Evolutionary conservation across 1,140 invertebrate species (phyloP).

Genomic region (Drosophila pseudoananassae): DNA sequence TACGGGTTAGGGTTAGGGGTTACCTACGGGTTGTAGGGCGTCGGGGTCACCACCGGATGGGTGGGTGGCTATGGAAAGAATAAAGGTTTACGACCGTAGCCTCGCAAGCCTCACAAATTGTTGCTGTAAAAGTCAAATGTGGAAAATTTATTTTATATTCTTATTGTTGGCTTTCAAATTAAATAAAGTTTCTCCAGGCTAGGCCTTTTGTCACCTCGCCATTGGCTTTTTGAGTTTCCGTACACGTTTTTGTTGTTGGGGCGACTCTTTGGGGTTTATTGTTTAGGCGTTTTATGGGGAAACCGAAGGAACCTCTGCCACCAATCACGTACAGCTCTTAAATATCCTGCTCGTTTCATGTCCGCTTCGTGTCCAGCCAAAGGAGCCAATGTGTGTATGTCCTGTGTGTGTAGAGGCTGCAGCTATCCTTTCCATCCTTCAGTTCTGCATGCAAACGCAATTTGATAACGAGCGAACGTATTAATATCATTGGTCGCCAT

Average conservation of each 20-base stretch:
- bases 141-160: conserved; percentile 76
- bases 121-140: conserved; percentile 80
- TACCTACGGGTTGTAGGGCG: not conserved
- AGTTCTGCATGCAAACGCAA: conserved; percentile 81
- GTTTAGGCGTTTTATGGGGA: conserved; percentile 67
- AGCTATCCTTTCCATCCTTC: conserved; percentile 45
- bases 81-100: conserved; percentile 65
- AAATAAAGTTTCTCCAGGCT: conserved; percentile 66
- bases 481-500: conserved; percentile 82
- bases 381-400: not conserved
- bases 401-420: not conserved
- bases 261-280: conserved; percentile 47
- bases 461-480: conserved; percentile 84
- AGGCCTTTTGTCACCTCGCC: conserved; percentile 68
- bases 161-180: conserved; percentile 75
- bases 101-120: conserved; percentile 52
- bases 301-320: conserved; percentile 18
- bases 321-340: conserved; percentile 76
- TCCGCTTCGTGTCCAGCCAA: conserved; percentile 67
- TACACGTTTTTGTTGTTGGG: conserved; percentile 48
- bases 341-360: conserved; percentile 76
- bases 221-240: conserved; percentile 51
- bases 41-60: conserved; percentile 7
- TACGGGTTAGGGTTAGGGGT: conserved; percentile 19
- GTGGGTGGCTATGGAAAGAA: not conserved